Base-by-base conservation (phyloP, 2,888 invertebrate genomes). In the Sesamia inferens region DNA sequence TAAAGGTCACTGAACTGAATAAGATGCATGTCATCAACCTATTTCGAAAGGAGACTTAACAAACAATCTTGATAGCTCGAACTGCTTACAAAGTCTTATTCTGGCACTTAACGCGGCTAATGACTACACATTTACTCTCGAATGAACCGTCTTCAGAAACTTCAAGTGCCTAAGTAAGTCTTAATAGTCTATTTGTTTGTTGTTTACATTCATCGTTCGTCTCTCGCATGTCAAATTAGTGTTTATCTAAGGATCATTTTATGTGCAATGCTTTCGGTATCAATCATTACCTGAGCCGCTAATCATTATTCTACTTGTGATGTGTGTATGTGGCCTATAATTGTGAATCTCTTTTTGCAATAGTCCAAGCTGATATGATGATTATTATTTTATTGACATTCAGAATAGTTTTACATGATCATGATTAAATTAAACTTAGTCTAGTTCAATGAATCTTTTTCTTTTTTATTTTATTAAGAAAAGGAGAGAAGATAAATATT, bases 1-100 rank as follows among this genome's bases (percentile, higher is more conserved):
- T 11, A 71, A 74, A 83, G 63, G 68, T 69, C 55, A 69, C 48
- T 61, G 63, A 69, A 79, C 74, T 74, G 47, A 74, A 74, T 80
- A 71, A 67, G 24, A 59, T 64, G 84, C 44, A 71, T 71, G 61
- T 44, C n/a, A 77, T 82, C 81, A 74, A 66, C 77, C 84, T 74
- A 84, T 84, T 81, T 81, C 54, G 22, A 81, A 54, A 70, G 67
- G 54, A 81, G 81, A 71, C 76, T 72, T 61, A 42, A 76, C 81
- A 83, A 71, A 68, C 64, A 61, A 69, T 76, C 55, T 81, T 75
- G 81, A 84, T 83, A 76, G 84, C 81, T 69, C 68, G 64, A 84
- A 76, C 81, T 84, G 81, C 67, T 82, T 82, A 78, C 78, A 84
- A 84, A 82, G 82, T 82, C 84, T 74, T 82, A 82, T 84, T 84